A percentile compares a stretch with the other conserved stretches of the same genome.
These are phyloP conservation scores for Psylliodes chrysocephalus DNA, from an alignment of 2,888 invertebrate species.

Conservation along the genomic window DNA sequence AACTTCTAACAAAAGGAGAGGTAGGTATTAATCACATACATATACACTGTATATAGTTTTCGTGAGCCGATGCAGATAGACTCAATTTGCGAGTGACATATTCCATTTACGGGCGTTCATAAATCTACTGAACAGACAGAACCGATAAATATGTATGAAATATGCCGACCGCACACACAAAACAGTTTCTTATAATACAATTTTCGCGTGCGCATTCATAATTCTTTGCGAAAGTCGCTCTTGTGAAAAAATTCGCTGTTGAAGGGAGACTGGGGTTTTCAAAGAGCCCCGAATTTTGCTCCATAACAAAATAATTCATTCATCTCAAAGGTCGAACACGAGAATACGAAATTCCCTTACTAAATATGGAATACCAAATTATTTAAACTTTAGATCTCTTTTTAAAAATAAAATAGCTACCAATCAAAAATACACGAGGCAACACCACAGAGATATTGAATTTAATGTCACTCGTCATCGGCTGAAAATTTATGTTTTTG, in stretches of 20 bases:
- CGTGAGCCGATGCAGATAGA: constrained; percentile 51
- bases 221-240: constrained; percentile 45
- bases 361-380: too few species aligned
- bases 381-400: too few species aligned
- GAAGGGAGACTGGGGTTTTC: too few species aligned
- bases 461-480: too few species aligned
- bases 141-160: constrained; percentile 61
- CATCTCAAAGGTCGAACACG: too few species aligned
- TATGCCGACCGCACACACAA: constrained; percentile 50
- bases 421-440: too few species aligned
- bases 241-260: not conserved
- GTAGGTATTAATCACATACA: constrained; percentile 51
- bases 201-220: constrained; percentile 50
- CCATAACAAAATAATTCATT: not conserved
- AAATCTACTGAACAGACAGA: constrained; percentile 50
- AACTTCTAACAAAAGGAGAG: constrained; percentile 34
- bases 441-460: too few species aligned
- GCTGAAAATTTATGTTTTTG: too few species aligned
- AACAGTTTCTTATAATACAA: constrained; percentile 51
- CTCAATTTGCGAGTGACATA: constrained; percentile 57
- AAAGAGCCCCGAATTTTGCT: constrained; percentile 1
- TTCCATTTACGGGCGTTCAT: constrained; percentile 57
- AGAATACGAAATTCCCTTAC: too few species aligned
- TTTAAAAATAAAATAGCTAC: too few species aligned
- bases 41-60: constrained; percentile 42